These are phyloP conservation scores for Drosophila auraria DNA, from an alignment of 1,140 invertebrate species.

Conservation along the genomic window DNA sequence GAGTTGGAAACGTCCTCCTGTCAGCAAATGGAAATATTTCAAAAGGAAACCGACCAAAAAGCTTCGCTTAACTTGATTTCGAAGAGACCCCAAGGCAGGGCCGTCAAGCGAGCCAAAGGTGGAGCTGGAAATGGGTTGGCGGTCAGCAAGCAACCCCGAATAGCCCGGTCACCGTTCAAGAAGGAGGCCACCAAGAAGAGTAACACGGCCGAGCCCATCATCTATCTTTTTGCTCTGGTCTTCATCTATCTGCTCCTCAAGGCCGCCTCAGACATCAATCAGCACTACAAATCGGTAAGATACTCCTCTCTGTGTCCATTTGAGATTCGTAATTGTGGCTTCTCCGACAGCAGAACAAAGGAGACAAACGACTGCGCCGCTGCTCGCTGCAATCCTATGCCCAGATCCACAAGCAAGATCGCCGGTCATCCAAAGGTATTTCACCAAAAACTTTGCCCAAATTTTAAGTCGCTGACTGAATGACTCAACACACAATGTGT, in stretches of 20 bases:
- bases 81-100: slow-evolving; percentile 13
- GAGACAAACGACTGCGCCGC: slow-evolving; percentile 73
- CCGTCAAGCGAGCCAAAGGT: slow-evolving; percentile 6
- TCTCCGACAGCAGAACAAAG: slow-evolving; percentile 70
- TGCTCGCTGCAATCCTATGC: slow-evolving; percentile 81
- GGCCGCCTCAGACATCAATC: slow-evolving; percentile 80
- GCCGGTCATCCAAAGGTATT: slow-evolving; percentile 83
- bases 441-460: slow-evolving; percentile 82
- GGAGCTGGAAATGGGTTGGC: neutral
- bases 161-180: slow-evolving; percentile 26
- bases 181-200: slow-evolving; percentile 63
- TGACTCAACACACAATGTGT: slow-evolving; percentile 15
- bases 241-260: slow-evolving; percentile 78
- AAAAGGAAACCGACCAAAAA: neutral
- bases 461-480: slow-evolving; percentile 62
- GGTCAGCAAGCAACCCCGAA: slow-evolving; percentile 31
- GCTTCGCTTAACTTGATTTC: neutral
- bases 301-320: neutral
- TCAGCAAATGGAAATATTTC: slow-evolving; percentile 34
- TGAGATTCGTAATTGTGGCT: slow-evolving; percentile 11
- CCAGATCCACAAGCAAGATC: slow-evolving; percentile 71
- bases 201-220: slow-evolving; percentile 78
- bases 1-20: slow-evolving; percentile 13
- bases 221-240: slow-evolving; percentile 77
- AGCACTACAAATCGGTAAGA: slow-evolving; percentile 81